phyloP scores from a whole-genome alignment of 1,140 invertebrate species.

The Diorhabda carinulata region DNA sequence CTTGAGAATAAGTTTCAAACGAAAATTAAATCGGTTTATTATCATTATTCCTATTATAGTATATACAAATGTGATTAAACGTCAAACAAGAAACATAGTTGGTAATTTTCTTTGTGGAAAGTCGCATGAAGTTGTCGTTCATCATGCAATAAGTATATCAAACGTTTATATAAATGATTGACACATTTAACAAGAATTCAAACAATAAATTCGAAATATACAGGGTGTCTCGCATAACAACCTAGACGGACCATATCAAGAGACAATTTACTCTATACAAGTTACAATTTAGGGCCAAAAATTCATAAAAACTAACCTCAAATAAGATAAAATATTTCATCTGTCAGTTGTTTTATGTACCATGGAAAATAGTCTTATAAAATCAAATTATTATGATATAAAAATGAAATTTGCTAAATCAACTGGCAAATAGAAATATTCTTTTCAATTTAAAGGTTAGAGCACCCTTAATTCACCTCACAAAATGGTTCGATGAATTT shows the following conservation, averaged over 20 bases:
- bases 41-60: slow-evolving; percentile 4
- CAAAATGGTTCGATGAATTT: no score
- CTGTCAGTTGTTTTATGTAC: no score
- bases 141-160: slow-evolving; percentile 36
- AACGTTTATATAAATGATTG: background rate
- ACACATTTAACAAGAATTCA: background rate
- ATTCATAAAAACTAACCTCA: no score
- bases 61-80: slow-evolving; percentile 24
- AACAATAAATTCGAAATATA: background rate
- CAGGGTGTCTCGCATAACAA: background rate
- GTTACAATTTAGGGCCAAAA: background rate
- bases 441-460: no score
- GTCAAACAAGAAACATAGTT: slow-evolving; percentile 25
- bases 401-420: no score
- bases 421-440: no score
- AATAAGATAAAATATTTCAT: no score
- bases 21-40: slow-evolving; percentile 5
- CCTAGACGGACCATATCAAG: background rate
- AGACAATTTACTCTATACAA: background rate
- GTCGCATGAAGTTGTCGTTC: slow-evolving; percentile 26
- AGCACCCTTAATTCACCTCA: no score
- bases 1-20: slow-evolving; percentile 1
- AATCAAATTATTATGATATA: no score
- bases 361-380: no score
- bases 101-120: slow-evolving; percentile 29